Conservation (phyloP, 2,797 vertebrate species). For the Manis crassicaudata region DNA sequence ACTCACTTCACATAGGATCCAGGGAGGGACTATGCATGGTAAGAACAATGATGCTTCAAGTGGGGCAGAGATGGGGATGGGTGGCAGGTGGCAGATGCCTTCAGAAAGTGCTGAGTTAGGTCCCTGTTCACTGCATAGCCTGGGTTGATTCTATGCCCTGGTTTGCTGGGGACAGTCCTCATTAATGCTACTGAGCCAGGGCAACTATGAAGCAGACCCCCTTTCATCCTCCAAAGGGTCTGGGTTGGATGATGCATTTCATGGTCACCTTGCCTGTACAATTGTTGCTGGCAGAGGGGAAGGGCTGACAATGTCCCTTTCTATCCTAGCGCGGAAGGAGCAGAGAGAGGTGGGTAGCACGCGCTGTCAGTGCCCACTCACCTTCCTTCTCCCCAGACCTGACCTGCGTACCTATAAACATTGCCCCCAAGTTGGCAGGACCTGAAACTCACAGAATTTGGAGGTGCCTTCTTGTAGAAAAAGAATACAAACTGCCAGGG, state of each 20-base stretch:
- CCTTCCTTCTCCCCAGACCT: neutral
- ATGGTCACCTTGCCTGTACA: neutral
- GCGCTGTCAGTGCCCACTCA: neutral
- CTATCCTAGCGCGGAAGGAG: neutral
- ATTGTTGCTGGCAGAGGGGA: neutral
- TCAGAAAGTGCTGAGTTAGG: neutral
- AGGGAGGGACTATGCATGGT: no score
- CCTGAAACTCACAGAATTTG: neutral
- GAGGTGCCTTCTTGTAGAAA: neutral
- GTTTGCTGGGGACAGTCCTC: neutral
- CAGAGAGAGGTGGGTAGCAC: fast-evolving
- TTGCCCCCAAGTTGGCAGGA: neutral
- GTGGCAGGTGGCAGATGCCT: fast-evolving
- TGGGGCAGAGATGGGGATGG: neutral
- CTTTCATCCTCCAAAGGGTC: neutral
- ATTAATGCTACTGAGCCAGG: neutral
- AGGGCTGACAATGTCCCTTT: neutral
- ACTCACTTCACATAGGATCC: neutral
- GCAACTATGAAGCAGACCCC: no score
- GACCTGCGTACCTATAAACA: neutral
- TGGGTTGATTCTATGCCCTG: neutral
- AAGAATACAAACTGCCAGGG: neutral
- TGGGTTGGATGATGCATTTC: neutral
- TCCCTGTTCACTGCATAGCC: neutral
- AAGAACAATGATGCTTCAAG: neutral